These are phyloP conservation scores for Spilogale gracilis DNA, from an alignment of 2,113 vertebrate genomes.

Conservation along the genomic window DNA sequence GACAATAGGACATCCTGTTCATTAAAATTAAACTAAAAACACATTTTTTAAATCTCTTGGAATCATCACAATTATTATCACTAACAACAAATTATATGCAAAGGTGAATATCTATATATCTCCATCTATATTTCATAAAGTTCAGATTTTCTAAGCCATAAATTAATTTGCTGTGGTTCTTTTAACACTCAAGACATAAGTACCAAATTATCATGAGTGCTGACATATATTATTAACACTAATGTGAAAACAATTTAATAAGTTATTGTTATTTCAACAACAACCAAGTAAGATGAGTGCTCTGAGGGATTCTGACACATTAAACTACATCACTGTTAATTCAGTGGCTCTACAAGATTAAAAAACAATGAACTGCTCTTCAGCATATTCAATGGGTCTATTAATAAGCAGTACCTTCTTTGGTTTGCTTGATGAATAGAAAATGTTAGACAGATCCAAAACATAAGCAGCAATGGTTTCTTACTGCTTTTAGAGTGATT, in stretches of 20 bases:
- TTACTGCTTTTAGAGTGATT: not conserved
- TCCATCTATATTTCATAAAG: not conserved
- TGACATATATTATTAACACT: not conserved
- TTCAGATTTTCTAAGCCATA: conserved; percentile 37
- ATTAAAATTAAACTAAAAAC: conserved; percentile 27
- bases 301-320: not conserved
- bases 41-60: not conserved
- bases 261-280: conserved; percentile 44
- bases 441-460: conserved; percentile 36
- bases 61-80: conserved; percentile 15
- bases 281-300: conserved; percentile 31
- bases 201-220: not conserved
- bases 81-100: not conserved
- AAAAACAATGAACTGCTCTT: conserved; percentile 21
- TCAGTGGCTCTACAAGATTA: not conserved
- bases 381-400: not conserved
- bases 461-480: not conserved
- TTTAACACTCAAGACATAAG: not conserved
- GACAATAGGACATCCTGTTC: not conserved
- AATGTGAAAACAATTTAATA: conserved; percentile 2
- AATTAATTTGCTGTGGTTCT: conserved; percentile 1
- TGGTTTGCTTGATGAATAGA: conserved; percentile 4
- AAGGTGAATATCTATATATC: not conserved
- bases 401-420: not conserved
- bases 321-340: conserved; percentile 19